These are phyloP conservation scores for Ommatoiulus sabulosus DNA, from an alignment of 2,888 invertebrate genomes.

Conservation along the genomic window DNA sequence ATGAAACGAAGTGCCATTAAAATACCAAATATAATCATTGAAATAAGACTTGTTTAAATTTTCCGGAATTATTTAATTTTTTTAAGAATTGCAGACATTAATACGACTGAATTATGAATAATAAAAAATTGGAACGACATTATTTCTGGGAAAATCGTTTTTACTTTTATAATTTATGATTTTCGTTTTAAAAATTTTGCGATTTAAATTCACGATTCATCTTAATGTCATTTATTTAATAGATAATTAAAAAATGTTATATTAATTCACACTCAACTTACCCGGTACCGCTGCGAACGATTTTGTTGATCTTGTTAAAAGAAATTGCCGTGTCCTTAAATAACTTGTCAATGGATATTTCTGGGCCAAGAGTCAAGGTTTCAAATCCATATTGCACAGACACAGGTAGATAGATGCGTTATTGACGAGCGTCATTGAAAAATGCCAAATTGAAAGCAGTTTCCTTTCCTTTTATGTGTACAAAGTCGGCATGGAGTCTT, in stretches of 20 bases:
- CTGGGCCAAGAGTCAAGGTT: slow-evolving; percentile 17
- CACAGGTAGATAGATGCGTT: slow-evolving; percentile 16
- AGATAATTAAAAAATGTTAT: not conserved
- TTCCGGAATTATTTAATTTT: no score
- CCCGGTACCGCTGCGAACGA: not conserved
- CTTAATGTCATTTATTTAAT: no score
- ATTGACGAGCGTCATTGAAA: slow-evolving; percentile 42
- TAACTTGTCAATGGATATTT: not conserved
- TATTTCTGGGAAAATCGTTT: no score
- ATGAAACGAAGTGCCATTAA: no score
- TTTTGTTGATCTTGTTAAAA: not conserved
- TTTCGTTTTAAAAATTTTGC: not conserved
- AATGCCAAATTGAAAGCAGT: slow-evolving; percentile 52
- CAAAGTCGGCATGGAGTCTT: slow-evolving; percentile 23
- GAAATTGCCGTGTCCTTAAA: not conserved
- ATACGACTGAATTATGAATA: no score
- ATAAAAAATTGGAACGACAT: no score
- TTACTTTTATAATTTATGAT: no score
- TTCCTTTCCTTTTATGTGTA: slow-evolving; percentile 51
- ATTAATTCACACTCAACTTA: not conserved
- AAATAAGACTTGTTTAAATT: no score
- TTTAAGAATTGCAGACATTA: no score
- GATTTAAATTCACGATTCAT: not conserved
- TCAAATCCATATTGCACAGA: slow-evolving; percentile 32
- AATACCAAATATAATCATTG: no score